Percentiles rank a stretch among this genome's conserved stretches.
These are phyloP conservation scores for Hydrotaea diabolus DNA, from an alignment of 2,888 invertebrate genomes.

Conservation along the genomic window DNA sequence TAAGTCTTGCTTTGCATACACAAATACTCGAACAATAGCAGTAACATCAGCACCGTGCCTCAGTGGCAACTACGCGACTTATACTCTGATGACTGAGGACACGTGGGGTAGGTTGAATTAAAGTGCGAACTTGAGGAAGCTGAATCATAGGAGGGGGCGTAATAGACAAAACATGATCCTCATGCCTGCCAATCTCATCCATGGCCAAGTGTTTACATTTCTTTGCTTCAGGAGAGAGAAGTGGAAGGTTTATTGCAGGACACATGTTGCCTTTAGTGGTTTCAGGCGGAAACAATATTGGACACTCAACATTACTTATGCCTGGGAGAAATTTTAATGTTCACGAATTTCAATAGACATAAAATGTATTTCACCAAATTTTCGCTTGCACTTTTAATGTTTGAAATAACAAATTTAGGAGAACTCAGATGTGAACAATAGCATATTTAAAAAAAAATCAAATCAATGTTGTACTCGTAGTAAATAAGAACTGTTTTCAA, in stretches of 20 bases:
- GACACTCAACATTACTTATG: background rate
- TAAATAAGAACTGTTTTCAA: too few relatives aligned
- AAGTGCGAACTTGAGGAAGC: too few relatives aligned
- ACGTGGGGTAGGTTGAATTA: too few relatives aligned
- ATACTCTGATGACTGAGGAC: too few relatives aligned
- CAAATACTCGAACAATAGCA: conserved; percentile 12
- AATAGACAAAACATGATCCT: background rate
- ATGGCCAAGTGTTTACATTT: background rate
- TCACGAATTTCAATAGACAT: background rate
- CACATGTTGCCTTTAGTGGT: conserved; percentile 16
- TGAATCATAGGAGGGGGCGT: background rate
- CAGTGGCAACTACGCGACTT: too few relatives aligned
- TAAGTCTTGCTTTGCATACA: conserved; percentile 55
- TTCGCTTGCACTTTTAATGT: background rate
- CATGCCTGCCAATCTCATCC: background rate
- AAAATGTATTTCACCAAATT: background rate
- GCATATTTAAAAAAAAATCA: background rate
- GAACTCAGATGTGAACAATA: background rate
- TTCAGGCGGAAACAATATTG: background rate
- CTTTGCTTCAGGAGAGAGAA: background rate
- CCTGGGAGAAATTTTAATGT: background rate
- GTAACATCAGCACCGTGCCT: background rate
- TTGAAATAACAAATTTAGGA: background rate
- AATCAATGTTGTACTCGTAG: too few relatives aligned
- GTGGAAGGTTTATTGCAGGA: conserved; percentile 4